These are phyloP conservation scores for Propithecus perrieri DNA, from an alignment of 2,797 vertebrate genomes.

Conservation along the genomic window DNA sequence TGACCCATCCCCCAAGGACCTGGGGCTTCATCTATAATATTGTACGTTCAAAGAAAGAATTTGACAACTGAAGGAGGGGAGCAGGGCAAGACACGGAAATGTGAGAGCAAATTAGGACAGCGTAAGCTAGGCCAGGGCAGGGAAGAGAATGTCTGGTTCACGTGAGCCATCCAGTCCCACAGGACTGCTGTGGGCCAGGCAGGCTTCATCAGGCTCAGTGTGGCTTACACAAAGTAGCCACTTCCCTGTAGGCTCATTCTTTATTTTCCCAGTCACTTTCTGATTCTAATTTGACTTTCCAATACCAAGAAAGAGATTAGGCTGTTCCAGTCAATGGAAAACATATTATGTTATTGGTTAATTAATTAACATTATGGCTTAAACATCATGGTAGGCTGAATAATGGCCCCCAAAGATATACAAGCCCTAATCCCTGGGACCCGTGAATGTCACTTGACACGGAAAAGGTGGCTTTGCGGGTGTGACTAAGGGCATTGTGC, in stretches of 20 bases:
- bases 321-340: neutral
- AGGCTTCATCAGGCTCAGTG: neutral
- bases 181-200: neutral
- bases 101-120: neutral
- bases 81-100: neutral
- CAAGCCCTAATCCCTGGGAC: neutral
- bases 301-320: neutral
- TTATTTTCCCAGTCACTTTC: neutral
- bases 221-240: neutral
- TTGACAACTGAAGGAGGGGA: neutral
- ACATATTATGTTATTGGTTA: neutral
- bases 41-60: neutral
- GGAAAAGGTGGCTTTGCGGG: neutral
- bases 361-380: neutral
- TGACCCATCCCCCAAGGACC: neutral
- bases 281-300: neutral
- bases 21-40: neutral
- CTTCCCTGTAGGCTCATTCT: neutral
- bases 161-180: fast-evolving
- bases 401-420: neutral
- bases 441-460: neutral
- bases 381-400: neutral
- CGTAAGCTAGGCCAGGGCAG: neutral
- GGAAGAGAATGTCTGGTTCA: neutral
- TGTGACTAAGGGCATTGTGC: neutral